Base-by-base conservation (phyloP, 2,888 invertebrate genomes). In the Scelioninae gen. 2 region DNA sequence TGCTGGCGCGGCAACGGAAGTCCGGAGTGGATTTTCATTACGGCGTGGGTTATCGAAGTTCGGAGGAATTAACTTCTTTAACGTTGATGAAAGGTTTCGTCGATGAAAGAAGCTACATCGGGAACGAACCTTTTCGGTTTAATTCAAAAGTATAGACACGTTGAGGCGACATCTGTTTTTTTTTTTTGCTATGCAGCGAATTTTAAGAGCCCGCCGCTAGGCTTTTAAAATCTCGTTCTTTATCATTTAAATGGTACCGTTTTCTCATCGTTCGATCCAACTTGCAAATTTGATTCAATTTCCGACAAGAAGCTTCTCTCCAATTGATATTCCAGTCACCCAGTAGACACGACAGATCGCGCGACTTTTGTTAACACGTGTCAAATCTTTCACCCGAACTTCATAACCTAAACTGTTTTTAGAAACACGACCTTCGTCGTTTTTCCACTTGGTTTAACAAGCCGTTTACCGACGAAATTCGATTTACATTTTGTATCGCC, bases 1-100 rank as follows among this genome's bases (percentile, higher is more conserved):
- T 22, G 4, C 11, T 22, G 22, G 13, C 18, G 9, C 35, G 45
- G 13, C 53, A 39, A 33, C 65, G 72, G 72, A 72, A 72, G 65
- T 60, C 53, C 58, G 41, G 41, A n/a, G n/a, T n/a, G n/a, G n/a
- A n/a, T n/a, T n/a, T n/a, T n/a, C 22, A n/a, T 41, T 50, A 41
- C 18, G 11, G 50, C 19, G 19, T 58, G 11, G 58, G 16, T 46
- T 25, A 35, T 31, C 19, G 22, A 39, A 35, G 31, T 57, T 35
- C 16, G 22, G 52, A 52, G 35, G 50, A 48, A 15, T 46, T 6
- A 33, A 13, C 39, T 39, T n/a, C n/a, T n/a, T n/a, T n/a, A n/a
- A n/a, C n/a, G 97, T 97, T 79, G 96, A 94, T 93, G 84, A 80
- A 84, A 37, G 33, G 35, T 9, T n/a, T 28, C 18, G 5, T 3